Conservation (phyloP, 2,113 vertebrate species). For the Rhynchomys soricoides region DNA sequence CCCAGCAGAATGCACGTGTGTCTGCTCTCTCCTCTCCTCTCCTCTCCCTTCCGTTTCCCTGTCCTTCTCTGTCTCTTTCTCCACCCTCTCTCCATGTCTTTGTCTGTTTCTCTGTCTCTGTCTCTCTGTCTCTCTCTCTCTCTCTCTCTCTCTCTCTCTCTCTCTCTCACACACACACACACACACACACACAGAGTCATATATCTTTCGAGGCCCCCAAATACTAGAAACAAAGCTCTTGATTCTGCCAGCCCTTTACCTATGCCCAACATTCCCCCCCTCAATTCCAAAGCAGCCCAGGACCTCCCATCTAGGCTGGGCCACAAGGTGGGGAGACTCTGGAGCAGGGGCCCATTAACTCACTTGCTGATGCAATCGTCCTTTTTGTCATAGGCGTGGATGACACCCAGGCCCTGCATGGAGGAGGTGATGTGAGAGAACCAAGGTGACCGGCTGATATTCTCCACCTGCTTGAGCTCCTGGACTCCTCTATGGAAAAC, state of each 20-base stretch:
- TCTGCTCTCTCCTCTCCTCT: neutral
- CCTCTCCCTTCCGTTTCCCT: neutral
- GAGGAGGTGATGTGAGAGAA: slow-evolving; percentile 87
- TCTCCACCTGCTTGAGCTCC: slow-evolving; percentile 88
- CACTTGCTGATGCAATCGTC: slow-evolving; percentile 83
- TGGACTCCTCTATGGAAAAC: slow-evolving; percentile 86
- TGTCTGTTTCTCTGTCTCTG: too few relatives aligned
- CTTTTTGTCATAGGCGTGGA: slow-evolving; percentile 86
- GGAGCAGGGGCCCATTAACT: neutral
- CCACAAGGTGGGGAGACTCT: fast-evolving
- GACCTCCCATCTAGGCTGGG: fast-evolving
- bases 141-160: neutral
- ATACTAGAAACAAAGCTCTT: fast-evolving
- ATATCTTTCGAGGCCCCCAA: neutral
- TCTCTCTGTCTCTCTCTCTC: neutral
- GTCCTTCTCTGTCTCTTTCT: neutral
- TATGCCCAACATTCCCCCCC: neutral
- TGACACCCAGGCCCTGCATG: slow-evolving; percentile 88
- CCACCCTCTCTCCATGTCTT: neutral
- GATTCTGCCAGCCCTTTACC: fast-evolving
- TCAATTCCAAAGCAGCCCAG: neutral
- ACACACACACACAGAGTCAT: neutral
- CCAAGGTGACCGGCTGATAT: slow-evolving; percentile 88
- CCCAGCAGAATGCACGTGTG: neutral
- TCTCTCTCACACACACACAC: neutral